phyloP scores from a whole-genome alignment of 2,797 vertebrate genomes.

The Hyperoplus lanceolatus region DNA sequence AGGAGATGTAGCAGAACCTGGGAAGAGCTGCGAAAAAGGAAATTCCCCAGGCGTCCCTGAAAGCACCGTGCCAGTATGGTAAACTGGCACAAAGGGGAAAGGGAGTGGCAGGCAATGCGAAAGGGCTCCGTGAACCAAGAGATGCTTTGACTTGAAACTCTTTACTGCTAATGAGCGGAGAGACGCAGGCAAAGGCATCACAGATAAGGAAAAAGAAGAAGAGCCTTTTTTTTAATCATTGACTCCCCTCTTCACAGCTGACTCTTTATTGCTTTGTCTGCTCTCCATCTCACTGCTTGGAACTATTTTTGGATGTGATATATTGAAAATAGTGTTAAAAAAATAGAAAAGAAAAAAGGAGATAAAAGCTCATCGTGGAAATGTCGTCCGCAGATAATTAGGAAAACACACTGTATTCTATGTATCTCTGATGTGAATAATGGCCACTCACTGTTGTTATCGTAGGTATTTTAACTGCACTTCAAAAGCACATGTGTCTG shows the following conservation, averaged over 20 bases:
- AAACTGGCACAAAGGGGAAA: conserved; percentile 45
- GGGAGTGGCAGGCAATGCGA: conserved; percentile 31
- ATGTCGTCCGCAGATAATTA: conserved; percentile 57
- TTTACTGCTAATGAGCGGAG: conserved; percentile 60
- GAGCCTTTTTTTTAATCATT: conserved; percentile 48
- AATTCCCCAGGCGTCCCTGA: conserved; percentile 48
- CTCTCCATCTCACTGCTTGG: conserved; percentile 58
- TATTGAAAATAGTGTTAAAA: conserved; percentile 61
- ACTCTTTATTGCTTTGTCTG: conserved; percentile 65
- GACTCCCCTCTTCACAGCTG: conserved; percentile 38
- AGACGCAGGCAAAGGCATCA: conserved; percentile 53
- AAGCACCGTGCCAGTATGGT: conserved; percentile 37
- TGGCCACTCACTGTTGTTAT: conserved; percentile 84
- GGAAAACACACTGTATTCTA: conserved; percentile 40
- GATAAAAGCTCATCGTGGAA: conserved; percentile 50
- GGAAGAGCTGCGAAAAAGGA: conserved; percentile 38
- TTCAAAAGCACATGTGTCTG: conserved; percentile 78
- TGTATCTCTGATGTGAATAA: conserved; percentile 78
- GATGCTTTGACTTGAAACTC: conserved; percentile 59
- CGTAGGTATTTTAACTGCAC: conserved; percentile 70
- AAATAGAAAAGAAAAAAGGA: conserved; percentile 24
- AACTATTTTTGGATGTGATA: conserved; percentile 77
- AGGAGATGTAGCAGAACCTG: conserved; percentile 46
- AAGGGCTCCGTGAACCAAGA: conserved; percentile 57
- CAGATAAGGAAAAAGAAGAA: conserved; percentile 47